Evolutionary conservation across 1,140 invertebrate genomes (phyloP).

Genomic region (Homarus americanus): DNA sequence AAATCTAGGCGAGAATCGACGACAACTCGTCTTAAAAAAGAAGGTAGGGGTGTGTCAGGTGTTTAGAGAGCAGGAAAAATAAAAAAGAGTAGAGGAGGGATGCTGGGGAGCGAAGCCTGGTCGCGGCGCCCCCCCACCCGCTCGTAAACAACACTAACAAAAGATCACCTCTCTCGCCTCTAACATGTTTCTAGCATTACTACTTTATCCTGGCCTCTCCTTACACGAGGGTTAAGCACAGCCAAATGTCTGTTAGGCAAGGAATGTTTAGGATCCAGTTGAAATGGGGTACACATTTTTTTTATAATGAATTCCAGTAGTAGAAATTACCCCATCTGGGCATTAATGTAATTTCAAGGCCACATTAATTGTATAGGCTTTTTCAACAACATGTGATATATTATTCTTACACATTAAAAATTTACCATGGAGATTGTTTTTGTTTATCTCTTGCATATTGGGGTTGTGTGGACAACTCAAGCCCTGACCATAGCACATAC

Average conservation of each 20-base stretch:
- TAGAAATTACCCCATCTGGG: not conserved
- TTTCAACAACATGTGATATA: not conserved
- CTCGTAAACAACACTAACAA: constrained; percentile 66
- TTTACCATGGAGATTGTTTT: too few species aligned
- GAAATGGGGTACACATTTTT: constrained; percentile 36
- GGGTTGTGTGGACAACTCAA: too few species aligned
- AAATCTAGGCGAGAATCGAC: constrained; percentile 65
- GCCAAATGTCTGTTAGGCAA: too few species aligned
- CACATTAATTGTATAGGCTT: not conserved
- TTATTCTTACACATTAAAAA: not conserved
- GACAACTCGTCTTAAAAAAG: constrained; percentile 70
- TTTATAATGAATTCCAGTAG: not conserved
- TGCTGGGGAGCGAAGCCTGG: constrained; percentile 6
- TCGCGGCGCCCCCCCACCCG: constrained; percentile 31
- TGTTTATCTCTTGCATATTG: too few species aligned
- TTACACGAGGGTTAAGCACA: not conserved
- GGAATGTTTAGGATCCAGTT: not conserved
- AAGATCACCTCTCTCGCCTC: constrained; percentile 15
- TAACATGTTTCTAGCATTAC: constrained; percentile 1
- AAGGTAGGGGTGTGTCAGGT: constrained; percentile 66
- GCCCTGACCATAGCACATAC: too few species aligned
- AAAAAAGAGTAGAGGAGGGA: constrained; percentile 14
- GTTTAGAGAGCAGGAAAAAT: constrained; percentile 50
- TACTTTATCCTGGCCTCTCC: not conserved
- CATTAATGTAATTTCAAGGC: not conserved